Conservation (phyloP, 2,888 invertebrate genomes). For the Diaperis boleti region DNA sequence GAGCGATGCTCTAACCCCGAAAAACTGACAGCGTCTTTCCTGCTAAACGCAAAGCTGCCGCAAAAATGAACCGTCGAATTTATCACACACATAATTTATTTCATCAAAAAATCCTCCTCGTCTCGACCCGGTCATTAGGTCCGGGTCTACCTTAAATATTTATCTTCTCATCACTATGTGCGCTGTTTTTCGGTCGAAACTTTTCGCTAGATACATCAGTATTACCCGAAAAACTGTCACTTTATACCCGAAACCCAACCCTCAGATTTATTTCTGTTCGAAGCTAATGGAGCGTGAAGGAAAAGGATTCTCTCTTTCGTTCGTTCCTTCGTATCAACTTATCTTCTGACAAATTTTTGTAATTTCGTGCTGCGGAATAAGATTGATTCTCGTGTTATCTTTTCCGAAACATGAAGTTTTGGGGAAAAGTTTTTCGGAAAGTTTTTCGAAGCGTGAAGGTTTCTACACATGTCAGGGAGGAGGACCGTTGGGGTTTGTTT, state of each 20-base stretch:
- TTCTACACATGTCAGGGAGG: background rate
- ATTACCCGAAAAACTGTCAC: constrained; percentile 41
- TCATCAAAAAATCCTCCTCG: constrained; percentile 13
- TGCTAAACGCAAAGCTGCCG: background rate
- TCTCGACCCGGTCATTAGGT: constrained; percentile 10
- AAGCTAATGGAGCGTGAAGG: constrained; percentile 40
- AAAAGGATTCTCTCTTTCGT: constrained; percentile 36
- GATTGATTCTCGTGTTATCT: constrained; percentile 40
- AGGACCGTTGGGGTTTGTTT: background rate
- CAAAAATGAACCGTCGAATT: constrained; percentile 21
- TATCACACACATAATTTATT: constrained; percentile 14
- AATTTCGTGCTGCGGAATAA: constrained; percentile 41
- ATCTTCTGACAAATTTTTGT: constrained; percentile 43
- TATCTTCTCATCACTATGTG: constrained; percentile 24
- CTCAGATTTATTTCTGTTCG: constrained; percentile 40
- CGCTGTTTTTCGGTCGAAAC: constrained; percentile 18
- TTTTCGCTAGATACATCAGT: constrained; percentile 37
- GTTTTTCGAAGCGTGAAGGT: too few relatives aligned
- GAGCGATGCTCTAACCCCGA: constrained; percentile 7
- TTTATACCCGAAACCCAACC: constrained; percentile 33
- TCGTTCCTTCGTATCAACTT: constrained; percentile 33
- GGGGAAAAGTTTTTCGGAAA: background rate
- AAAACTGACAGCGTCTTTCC: constrained; percentile 11
- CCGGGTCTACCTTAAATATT: constrained; percentile 17
- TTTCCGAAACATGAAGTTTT: constrained; percentile 12